Evolutionary conservation across 2,113 vertebrate genomes (phyloP).

Genomic region (Sterrhoptilus dennistouni): DNA sequence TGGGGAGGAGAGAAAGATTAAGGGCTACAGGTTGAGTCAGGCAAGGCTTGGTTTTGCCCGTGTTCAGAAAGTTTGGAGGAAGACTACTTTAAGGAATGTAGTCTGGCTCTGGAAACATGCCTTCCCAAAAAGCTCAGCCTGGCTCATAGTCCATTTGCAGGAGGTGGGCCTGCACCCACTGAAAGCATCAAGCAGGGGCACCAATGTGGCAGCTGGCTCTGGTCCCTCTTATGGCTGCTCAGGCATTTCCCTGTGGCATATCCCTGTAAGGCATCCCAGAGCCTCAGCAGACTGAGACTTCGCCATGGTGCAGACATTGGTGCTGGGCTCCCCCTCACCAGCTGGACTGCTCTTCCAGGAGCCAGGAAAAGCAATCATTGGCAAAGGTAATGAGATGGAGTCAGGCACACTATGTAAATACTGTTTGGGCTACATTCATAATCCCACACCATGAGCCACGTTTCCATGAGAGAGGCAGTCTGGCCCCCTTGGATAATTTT

Average conservation of each 20-base stretch:
- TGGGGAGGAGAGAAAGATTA: neutral
- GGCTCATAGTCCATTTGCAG: neutral
- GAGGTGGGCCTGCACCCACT: neutral
- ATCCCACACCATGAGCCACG: neutral
- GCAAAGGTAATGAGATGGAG: neutral
- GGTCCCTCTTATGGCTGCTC: rapidly evolving
- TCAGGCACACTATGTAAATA: neutral
- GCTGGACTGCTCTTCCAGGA: neutral
- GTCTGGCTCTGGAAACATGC: neutral
- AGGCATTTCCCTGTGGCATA: neutral
- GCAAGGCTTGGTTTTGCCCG: neutral
- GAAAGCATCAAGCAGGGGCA: rapidly evolving
- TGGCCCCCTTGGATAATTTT: slow-evolving; percentile 47
- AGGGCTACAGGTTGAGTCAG: neutral
- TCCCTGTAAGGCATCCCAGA: neutral
- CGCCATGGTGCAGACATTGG: neutral
- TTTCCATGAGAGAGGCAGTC: slow-evolving; percentile 38
- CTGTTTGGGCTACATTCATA: neutral
- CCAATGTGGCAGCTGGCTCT: rapidly evolving
- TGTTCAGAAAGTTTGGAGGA: neutral
- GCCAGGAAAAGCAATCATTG: neutral
- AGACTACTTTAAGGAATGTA: neutral
- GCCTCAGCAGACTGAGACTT: neutral
- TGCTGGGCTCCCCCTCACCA: neutral
- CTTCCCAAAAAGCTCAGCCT: neutral